Conservation (phyloP, 2,888 invertebrate species). For the Cephus sareptanus region DNA sequence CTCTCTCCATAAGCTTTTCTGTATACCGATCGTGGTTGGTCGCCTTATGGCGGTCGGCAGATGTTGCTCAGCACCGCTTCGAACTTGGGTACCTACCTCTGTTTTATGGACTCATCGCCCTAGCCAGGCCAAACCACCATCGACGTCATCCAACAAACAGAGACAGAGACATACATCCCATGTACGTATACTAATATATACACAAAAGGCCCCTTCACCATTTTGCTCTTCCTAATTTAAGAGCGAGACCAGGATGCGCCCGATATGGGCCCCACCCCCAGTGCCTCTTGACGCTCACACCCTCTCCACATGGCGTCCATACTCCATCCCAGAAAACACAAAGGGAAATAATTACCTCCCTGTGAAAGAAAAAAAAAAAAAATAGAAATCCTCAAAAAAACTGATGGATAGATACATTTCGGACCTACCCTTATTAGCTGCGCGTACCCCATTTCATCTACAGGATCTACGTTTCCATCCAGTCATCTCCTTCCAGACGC, state of each 20-base stretch:
- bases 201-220: constrained; percentile 24
- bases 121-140: constrained; percentile 13
- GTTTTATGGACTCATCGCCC: constrained; percentile 46
- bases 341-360: constrained; percentile 60
- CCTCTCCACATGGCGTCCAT: constrained; percentile 53
- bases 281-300: constrained; percentile 14
- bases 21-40: constrained; percentile 26
- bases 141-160: neutral
- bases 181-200: neutral
- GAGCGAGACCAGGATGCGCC: constrained; percentile 35
- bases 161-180: constrained; percentile 4
- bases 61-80: constrained; percentile 34
- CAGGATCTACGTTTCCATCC: too few species aligned
- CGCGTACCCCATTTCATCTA: too few species aligned
- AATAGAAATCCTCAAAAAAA: too few species aligned
- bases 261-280: constrained; percentile 20
- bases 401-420: constrained; percentile 4
- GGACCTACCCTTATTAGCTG: neutral
- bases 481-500: too few species aligned
- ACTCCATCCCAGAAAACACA: constrained; percentile 45
- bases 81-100: constrained; percentile 6
- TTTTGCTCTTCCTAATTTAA: constrained; percentile 47
- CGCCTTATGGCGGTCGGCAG: constrained; percentile 58
- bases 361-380: constrained; percentile 14
- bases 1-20: constrained; percentile 40